Conservation (phyloP, 2,113 vertebrate genomes). For the Poeciliopsis turrubarensis region DNA sequence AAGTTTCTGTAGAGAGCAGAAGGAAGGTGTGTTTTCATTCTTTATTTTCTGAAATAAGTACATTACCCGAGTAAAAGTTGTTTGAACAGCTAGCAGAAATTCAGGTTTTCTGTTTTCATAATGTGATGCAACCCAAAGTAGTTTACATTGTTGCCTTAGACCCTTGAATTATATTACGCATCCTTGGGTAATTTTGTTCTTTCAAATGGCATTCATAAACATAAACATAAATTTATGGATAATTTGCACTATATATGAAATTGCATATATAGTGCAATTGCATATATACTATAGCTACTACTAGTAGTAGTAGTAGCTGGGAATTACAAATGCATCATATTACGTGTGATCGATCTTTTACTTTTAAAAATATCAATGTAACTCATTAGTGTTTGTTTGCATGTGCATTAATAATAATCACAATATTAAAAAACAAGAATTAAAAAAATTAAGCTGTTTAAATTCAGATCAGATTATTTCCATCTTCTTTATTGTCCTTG, state of each 20-base stretch:
- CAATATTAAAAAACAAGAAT: background rate
- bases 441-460: background rate
- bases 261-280: too few species aligned
- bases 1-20: constrained; percentile 53
- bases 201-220: background rate
- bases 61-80: background rate
- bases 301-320: too few species aligned
- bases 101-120: background rate
- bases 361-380: too few species aligned
- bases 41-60: constrained; percentile 4
- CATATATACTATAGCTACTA: too few species aligned
- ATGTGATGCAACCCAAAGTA: too few species aligned
- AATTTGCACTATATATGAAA: too few species aligned
- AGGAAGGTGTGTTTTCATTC: constrained; percentile 1
- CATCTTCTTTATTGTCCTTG: background rate
- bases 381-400: too few species aligned
- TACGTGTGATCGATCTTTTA: too few species aligned
- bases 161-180: background rate
- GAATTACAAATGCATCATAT: too few species aligned
- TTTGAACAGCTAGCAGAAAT: background rate
- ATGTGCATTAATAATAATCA: too few species aligned
- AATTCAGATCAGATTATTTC: background rate
- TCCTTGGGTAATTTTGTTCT: background rate
- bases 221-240: too few species aligned
- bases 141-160: too few species aligned